Conservation (phyloP, 2,113 vertebrate species). For the Megalops atlanticus region DNA sequence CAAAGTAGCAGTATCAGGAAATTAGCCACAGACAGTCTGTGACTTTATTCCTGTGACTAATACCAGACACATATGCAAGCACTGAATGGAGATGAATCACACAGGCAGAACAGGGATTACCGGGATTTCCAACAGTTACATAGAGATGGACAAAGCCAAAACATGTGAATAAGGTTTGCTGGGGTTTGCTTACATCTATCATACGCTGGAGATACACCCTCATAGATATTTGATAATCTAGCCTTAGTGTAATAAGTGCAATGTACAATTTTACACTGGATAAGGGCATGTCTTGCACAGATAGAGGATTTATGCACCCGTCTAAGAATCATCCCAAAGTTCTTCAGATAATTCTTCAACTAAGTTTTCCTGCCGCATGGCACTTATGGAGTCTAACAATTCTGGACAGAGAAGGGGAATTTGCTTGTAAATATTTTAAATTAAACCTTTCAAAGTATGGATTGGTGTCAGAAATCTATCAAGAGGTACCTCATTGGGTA, state of each 20-base stretch:
- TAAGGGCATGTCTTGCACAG: conserved; percentile 1
- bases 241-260: neutral
- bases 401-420: neutral
- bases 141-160: conserved; percentile 15
- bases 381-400: neutral
- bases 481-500: conserved; percentile 1
- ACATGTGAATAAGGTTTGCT: neutral
- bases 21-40: neutral
- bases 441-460: neutral
- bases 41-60: no score
- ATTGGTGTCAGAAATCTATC: neutral
- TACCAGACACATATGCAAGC: no score
- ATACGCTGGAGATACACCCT: neutral
- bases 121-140: conserved; percentile 21
- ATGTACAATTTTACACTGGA: conserved; percentile 1
- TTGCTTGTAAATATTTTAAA: conserved; percentile 5
- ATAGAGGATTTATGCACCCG: conserved; percentile 6
- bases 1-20: neutral
- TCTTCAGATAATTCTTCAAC: conserved; percentile 3
- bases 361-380: conserved; percentile 9
- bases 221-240: neutral
- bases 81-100: no score
- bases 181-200: neutral
- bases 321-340: conserved; percentile 7
- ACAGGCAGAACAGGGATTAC: no score